Evolutionary conservation across 1,140 invertebrate genomes (phyloP).

Genomic region (Cataglyphis hispanica): DNA sequence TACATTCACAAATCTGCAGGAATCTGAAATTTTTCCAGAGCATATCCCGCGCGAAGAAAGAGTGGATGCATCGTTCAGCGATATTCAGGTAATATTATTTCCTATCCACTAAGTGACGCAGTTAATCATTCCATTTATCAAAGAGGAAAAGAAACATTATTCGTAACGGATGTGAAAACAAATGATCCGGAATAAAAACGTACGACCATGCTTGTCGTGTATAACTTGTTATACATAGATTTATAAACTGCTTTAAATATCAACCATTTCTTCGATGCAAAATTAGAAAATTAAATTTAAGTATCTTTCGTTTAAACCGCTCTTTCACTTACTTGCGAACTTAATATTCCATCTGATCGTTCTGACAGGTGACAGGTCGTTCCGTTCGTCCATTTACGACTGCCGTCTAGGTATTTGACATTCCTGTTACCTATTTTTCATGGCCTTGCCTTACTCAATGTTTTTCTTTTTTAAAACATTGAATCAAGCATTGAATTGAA

Average conservation of each 20-base stretch:
- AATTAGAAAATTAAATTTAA: not conserved
- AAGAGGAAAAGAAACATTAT: not conserved
- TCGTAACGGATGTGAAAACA: not conserved
- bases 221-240: not conserved
- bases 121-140: slow-evolving; percentile 35
- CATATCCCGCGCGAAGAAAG: not conserved
- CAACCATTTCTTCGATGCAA: not conserved
- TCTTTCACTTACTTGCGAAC: too few relatives aligned
- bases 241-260: not conserved
- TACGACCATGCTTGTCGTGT: not conserved
- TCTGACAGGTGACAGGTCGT: too few relatives aligned
- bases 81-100: slow-evolving; percentile 27
- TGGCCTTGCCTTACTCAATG: too few relatives aligned
- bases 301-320: not conserved
- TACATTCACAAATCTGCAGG: not conserved
- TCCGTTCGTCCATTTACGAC: too few relatives aligned
- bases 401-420: too few relatives aligned
- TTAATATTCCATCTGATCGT: too few relatives aligned
- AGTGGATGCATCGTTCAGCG: not conserved
- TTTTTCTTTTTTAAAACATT: too few relatives aligned
- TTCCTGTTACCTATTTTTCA: too few relatives aligned
- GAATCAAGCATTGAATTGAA: too few relatives aligned
- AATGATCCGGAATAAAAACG: not conserved
- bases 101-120: not conserved
- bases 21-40: slow-evolving; percentile 25